These are phyloP conservation scores for Poecilobothrus nobilitatus DNA, from an alignment of 2,888 invertebrate genomes.

Conservation along the genomic window DNA sequence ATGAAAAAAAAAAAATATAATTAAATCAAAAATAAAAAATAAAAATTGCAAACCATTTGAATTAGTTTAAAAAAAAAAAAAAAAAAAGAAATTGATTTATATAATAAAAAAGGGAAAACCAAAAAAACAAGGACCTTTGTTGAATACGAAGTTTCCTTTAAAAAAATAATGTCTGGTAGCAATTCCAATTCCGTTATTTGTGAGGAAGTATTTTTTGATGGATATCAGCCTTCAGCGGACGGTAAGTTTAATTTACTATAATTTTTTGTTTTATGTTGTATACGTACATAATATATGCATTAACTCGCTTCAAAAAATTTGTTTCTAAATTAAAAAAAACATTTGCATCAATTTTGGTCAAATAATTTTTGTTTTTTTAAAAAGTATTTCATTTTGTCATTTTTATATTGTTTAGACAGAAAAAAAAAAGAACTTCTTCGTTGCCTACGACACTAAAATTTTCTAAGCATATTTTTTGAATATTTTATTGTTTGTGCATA, in stretches of 20 bases:
- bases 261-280: too few species aligned
- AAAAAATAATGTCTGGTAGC: slow-evolving; percentile 3
- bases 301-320: too few species aligned
- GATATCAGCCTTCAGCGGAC: slow-evolving; percentile 71
- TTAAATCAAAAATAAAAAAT: too few species aligned
- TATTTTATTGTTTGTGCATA: too few species aligned
- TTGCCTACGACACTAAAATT: neutral
- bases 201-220: slow-evolving; percentile 77
- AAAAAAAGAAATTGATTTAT: too few species aligned
- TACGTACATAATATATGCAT: too few species aligned
- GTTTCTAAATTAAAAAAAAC: too few species aligned
- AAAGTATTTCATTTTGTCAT: neutral
- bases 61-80: too few species aligned
- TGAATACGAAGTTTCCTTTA: neutral
- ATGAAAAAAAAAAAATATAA: too few species aligned
- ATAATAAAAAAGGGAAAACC: too few species aligned
- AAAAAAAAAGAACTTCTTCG: neutral
- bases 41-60: too few species aligned
- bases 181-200: slow-evolving; percentile 52
- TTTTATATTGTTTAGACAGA: neutral
- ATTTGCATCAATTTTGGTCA: too few species aligned
- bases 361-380: slow-evolving; percentile 1
- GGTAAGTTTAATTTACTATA: slow-evolving; percentile 48
- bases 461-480: neutral
- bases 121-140: neutral